Percentiles rank a stretch among this genome's conserved stretches.
phyloP scores from a whole-genome alignment of 2,888 invertebrate species.

The Tenthredo distinguenda region DNA sequence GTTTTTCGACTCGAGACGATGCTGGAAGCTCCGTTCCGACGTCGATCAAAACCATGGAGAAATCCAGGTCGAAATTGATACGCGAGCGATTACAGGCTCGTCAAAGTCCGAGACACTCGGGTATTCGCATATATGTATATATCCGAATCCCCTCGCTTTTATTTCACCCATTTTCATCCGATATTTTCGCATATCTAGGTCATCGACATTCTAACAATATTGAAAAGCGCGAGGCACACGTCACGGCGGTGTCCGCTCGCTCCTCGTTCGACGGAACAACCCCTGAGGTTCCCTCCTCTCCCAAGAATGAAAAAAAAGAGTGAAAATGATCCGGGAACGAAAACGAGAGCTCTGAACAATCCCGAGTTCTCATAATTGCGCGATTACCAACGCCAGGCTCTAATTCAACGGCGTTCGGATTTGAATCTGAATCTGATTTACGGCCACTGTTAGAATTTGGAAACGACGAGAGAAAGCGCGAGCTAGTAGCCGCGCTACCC shows the following conservation, averaged over 20 bases:
- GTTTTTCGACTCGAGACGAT: too few species aligned
- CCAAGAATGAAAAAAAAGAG: too few species aligned
- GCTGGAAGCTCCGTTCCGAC: background rate
- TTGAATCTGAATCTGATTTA: background rate
- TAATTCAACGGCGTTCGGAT: background rate
- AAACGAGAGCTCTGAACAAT: background rate
- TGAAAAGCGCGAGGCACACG: constrained; percentile 4
- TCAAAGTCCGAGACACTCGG: constrained; percentile 16
- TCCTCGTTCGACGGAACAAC: background rate
- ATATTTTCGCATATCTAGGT: background rate
- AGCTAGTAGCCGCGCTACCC: background rate
- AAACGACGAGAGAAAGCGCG: background rate
- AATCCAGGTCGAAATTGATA: background rate
- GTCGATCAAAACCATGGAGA: background rate
- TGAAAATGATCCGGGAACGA: background rate
- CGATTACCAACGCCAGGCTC: background rate
- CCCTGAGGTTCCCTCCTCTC: background rate
- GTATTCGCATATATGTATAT: background rate
- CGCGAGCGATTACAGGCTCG: background rate
- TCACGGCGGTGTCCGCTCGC: background rate
- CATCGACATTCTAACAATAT: constrained; percentile 21
- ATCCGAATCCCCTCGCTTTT: background rate
- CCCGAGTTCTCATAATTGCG: background rate
- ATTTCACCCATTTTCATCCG: background rate
- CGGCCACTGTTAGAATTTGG: background rate